Conservation (phyloP, 1,140 invertebrate species). For the Bombus huntii region DNA sequence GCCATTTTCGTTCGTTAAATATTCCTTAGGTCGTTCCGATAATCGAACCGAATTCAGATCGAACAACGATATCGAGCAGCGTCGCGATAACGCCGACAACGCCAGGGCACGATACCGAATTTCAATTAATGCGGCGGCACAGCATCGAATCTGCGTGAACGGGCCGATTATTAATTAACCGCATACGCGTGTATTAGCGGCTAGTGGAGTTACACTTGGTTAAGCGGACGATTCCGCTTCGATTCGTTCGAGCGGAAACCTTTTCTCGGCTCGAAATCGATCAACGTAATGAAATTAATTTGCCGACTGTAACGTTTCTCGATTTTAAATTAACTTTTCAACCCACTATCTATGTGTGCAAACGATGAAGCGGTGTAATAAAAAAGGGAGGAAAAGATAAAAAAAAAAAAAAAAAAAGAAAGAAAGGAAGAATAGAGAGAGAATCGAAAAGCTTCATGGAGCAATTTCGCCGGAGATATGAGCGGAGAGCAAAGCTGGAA, state of each 20-base stretch:
- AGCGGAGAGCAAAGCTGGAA: not conserved
- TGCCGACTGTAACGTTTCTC: not conserved
- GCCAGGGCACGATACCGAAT: not conserved
- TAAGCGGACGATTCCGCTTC: not conserved
- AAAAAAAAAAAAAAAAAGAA: not conserved
- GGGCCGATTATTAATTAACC: slow-evolving; percentile 33
- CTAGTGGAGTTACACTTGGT: not conserved
- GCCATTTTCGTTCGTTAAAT: not conserved
- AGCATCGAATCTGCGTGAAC: slow-evolving; percentile 1
- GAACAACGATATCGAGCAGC: not conserved
- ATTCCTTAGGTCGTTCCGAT: slow-evolving; percentile 3
- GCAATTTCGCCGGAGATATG: slow-evolving; percentile 15
- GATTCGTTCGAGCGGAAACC: not conserved
- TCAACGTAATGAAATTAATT: not conserved
- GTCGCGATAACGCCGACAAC: slow-evolving; percentile 9
- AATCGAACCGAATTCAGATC: not conserved
- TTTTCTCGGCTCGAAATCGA: not conserved
- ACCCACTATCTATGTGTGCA: too few relatives aligned
- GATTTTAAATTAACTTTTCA: not conserved
- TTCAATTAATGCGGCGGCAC: slow-evolving; percentile 18
- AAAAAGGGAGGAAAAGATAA: not conserved
- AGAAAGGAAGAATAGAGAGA: too few relatives aligned
- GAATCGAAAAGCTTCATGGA: not conserved
- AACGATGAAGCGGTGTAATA: not conserved
- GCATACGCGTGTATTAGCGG: not conserved